Evolutionary conservation across 2,797 vertebrate genomes (phyloP).

Genomic region (Mormyrus hasselquistii): DNA sequence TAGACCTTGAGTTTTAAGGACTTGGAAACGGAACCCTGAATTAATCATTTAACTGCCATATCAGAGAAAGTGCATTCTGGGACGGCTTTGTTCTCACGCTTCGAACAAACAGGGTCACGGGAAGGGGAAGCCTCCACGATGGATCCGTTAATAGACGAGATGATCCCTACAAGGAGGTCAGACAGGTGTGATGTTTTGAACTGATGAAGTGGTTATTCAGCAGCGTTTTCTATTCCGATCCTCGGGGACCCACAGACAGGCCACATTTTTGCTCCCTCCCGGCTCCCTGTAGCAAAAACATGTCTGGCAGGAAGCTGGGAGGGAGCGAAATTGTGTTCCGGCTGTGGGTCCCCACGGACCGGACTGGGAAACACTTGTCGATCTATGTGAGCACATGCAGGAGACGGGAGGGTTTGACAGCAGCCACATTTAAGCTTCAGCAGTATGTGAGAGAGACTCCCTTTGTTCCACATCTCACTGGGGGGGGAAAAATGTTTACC

Average conservation of each 20-base stretch:
- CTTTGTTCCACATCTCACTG: neutral
- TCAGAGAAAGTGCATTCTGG: conserved; percentile 13
- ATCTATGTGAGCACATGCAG: neutral
- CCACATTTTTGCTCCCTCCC: neutral
- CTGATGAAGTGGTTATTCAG: neutral
- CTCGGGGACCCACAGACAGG: neutral
- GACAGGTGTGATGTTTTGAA: neutral
- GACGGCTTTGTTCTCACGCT: neutral
- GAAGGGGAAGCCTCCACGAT: neutral
- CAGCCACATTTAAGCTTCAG: neutral
- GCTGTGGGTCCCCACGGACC: neutral
- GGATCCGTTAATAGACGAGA: conserved; percentile 26
- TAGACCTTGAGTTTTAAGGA: neutral
- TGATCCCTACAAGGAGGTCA: conserved; percentile 7
- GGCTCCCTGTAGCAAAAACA: neutral
- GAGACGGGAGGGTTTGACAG: neutral
- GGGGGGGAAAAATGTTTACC: neutral
- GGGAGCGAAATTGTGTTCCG: neutral
- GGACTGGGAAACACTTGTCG: neutral
- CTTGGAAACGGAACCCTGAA: conserved; percentile 19
- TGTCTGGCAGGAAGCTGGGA: neutral
- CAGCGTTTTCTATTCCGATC: neutral
- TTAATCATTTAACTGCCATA: neutral
- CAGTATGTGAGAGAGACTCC: neutral
- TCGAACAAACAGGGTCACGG: conserved; percentile 48